Base-by-base conservation (phyloP, 1,140 invertebrate genomes). In the Eumaeus atala region DNA sequence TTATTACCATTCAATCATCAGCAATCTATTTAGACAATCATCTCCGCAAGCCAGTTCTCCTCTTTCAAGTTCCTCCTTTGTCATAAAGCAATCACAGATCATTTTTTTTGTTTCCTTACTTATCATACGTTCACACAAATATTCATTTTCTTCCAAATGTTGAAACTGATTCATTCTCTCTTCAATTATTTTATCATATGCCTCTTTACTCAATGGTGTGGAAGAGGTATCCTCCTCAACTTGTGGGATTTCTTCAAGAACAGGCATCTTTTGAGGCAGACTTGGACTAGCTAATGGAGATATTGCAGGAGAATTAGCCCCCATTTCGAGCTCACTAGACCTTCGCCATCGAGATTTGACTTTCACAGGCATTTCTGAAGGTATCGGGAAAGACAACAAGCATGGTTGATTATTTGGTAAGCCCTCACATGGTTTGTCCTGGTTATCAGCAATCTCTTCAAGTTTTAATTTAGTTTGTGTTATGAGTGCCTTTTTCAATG, bases 1-100 rank as follows among this genome's bases (percentile, higher is more conserved):
- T 34, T n/a, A 78, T 89, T 90, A 96, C 95, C 97, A 99, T 92
- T 99, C 98, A 79, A 99, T 98, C 93, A 98, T 96, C 5, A 99
- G 91, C 77, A 99, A 91, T 77, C 97, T 92, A 89, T 99, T 99
- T 5, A 99, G 90, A 88, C 98, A 99, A 84, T 98, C 96, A 74
- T 97, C 95, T 0, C 96, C 96, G 88, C 97, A 99, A 34, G 96
- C 96, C 21, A 92, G 85, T 79, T 96, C 93, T 1, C 95, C 95
- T 58, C 93, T 87, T 34, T 92, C 90, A 55, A 95, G 90, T 66
- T 98, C 97, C 73, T 97, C 95, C 79, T 94, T 93, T 4, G 95
- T 95, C 56, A 96, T 88, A 67, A 94, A 94, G 87, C 97, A 99
- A 84, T 99, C 97, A 87, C 98, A 99, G 14, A 95, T 91, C 97